Percentiles rank a stretch among this genome's conserved stretches.
Evolutionary conservation across 2,797 vertebrate species (phyloP).

Genomic region (Anabas testudineus): DNA sequence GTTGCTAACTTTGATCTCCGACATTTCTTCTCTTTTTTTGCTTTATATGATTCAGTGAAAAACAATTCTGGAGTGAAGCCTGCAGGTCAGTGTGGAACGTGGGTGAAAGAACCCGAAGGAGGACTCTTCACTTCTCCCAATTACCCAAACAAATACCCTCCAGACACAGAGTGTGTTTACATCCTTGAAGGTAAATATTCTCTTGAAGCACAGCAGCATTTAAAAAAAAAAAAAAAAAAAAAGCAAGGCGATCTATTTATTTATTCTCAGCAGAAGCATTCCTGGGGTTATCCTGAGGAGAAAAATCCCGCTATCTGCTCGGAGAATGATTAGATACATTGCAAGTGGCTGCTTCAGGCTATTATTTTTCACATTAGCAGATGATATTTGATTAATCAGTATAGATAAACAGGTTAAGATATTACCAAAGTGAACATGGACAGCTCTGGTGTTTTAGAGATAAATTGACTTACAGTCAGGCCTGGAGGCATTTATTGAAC

Average conservation of each 20-base stretch:
- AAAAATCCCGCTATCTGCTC: neutral
- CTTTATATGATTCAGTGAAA: constrained; percentile 85
- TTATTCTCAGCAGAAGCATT: constrained; percentile 13
- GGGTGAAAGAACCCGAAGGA: constrained; percentile 97
- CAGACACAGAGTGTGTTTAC: constrained; percentile 97
- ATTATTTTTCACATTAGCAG: constrained; percentile 32
- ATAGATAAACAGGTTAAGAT: constrained; percentile 40
- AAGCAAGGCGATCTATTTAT: constrained; percentile 3
- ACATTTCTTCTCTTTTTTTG: neutral
- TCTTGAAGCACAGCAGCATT: constrained; percentile 12
- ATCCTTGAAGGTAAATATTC: constrained; percentile 96
- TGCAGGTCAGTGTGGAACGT: constrained; percentile 95
- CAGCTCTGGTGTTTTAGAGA: constrained; percentile 28
- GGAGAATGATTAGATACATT: constrained; percentile 12
- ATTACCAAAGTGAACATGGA: constrained; percentile 32
- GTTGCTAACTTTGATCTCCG: constrained; percentile 5
- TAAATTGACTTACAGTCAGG: constrained; percentile 24
- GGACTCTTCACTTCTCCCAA: constrained; percentile 98
- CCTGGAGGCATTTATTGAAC: constrained; percentile 35
- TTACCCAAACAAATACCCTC: constrained; percentile 98
- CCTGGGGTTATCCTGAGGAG: constrained; percentile 1
- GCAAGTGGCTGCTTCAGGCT: constrained; percentile 17
- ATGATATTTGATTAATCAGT: constrained; percentile 39
- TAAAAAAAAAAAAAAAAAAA: neutral
- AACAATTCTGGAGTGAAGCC: constrained; percentile 95